Evolutionary conservation across 2,113 vertebrate species (phyloP), one percentile per base, ranked within the genome.

Genomic region (Macrotus californicus): DNA sequence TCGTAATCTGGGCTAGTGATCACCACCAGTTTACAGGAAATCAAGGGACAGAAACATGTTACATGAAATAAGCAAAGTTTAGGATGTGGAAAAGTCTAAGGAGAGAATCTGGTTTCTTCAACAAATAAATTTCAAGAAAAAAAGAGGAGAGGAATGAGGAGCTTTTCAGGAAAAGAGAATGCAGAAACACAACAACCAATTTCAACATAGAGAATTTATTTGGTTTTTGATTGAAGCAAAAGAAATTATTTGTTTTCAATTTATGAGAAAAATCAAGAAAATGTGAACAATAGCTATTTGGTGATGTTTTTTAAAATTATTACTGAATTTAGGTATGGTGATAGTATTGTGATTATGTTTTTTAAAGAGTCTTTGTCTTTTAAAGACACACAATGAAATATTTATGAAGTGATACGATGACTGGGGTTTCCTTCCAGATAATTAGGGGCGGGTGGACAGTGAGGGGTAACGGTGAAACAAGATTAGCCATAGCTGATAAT

Each of bases 321-420:
- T 67, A 34, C 46, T 18, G 56, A 83, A 79, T 66, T 87, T 52
- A 85, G 11, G 13, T 34, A 61, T 34, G 34, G 56, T 39, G 54
- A 54, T 50, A 72, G 15, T 46, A 50, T 12, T 43, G 1, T 56
- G 36, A 12, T 19, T 46, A 19, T 14, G 29, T 64, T 64, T 64
- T 66, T 82, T 61, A 54, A 39, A 48, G 67, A 76, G 11, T 67
- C 41, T 16, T 70, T 81, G 46, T 81, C 43, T 84, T 92, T 87
- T 70, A 95, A 96, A 96, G 59, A 76, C n/a, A 59, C 3, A 26
- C 41, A 46, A 18, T 85, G 67, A 93, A 83, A 92, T 92, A 61
- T 76, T 84, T 94, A 34, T 83, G 36, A 82, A 82, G 54, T 73
- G 2, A 82, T 39, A 39, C 24, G 56, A 82, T 54, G 56, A 46